Conservation (phyloP, 2,797 vertebrate species). For the Mycteria americana region DNA sequence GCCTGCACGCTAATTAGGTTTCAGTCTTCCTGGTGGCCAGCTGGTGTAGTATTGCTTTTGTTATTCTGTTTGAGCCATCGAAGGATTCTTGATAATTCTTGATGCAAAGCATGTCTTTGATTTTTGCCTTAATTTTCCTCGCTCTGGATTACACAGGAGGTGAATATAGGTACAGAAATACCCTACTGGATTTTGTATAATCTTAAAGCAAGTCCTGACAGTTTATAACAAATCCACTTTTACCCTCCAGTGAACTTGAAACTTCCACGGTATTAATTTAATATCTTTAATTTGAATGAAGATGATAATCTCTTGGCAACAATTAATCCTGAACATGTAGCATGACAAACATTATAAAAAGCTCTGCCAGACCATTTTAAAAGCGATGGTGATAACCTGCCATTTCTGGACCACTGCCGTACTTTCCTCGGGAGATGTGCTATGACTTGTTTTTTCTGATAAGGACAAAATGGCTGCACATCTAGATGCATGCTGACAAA, state of each 20-base stretch:
- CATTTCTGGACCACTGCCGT: neutral
- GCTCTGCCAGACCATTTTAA: neutral
- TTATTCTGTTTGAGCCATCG: neutral
- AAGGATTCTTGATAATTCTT: neutral
- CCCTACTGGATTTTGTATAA: neutral
- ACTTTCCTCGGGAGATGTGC: fast-evolving
- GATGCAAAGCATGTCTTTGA: neutral
- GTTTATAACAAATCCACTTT: neutral
- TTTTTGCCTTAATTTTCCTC: neutral
- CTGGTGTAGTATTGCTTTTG: neutral
- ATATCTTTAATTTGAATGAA: slow-evolving; percentile 1
- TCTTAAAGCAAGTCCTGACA: neutral
- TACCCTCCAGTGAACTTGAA: slow-evolving; percentile 9
- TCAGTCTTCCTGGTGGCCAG: neutral
- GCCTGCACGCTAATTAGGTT: neutral
- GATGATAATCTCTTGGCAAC: slow-evolving; percentile 29
- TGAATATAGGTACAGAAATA: neutral
- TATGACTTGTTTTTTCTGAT: neutral
- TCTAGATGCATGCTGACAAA: neutral
- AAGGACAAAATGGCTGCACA: neutral
- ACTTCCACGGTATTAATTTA: neutral
- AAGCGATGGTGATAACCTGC: neutral
- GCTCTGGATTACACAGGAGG: neutral
- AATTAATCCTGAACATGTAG: neutral
- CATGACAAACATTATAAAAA: neutral